Evolutionary conservation across 30 jellyfish, hydroid and myxozoan genomes (phyloP).

Genomic region (Phacellophora camtschatica): DNA sequence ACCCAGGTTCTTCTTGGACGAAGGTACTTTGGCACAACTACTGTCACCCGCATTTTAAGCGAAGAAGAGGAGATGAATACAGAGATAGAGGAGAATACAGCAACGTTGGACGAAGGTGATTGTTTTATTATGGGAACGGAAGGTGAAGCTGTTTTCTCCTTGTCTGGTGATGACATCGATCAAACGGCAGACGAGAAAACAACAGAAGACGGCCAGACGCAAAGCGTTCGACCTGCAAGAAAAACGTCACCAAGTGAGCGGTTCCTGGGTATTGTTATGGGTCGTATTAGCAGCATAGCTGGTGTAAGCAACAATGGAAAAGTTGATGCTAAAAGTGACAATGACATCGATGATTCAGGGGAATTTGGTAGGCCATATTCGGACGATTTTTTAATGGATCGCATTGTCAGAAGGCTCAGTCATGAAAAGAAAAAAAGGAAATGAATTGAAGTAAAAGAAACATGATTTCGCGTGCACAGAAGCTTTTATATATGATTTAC

Average conservation of each 20-base stretch:
- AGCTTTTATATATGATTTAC: too few species aligned
- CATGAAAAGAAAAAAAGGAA: background rate
- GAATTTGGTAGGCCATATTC: slow-evolving; percentile 60
- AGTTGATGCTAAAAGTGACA: slow-evolving; percentile 1
- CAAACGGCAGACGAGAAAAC: background rate
- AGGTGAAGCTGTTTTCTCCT: too few species aligned
- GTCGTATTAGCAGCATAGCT: slow-evolving; percentile 66
- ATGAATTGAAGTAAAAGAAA: too few species aligned
- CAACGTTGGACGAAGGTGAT: too few species aligned
- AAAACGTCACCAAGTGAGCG: slow-evolving; percentile 70
- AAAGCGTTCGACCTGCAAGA: slow-evolving; percentile 1
- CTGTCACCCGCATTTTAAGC: too few species aligned
- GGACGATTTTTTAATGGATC: slow-evolving; percentile 93
- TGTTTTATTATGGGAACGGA: too few species aligned
- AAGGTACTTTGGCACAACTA: slow-evolving; percentile 20
- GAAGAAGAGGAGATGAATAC: too few species aligned
- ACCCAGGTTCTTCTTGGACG: slow-evolving; percentile 54
- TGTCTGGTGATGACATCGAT: background rate
- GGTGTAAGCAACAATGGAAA: slow-evolving; percentile 34
- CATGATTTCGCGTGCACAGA: too few species aligned
- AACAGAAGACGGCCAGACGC: background rate
- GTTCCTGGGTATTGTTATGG: slow-evolving; percentile 67
- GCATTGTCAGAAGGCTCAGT: slow-evolving; percentile 74
- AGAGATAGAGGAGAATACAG: too few species aligned
- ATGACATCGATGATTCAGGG: slow-evolving; percentile 40